Conservation (phyloP, 2,888 invertebrate species). For the Augiades crinisus region DNA sequence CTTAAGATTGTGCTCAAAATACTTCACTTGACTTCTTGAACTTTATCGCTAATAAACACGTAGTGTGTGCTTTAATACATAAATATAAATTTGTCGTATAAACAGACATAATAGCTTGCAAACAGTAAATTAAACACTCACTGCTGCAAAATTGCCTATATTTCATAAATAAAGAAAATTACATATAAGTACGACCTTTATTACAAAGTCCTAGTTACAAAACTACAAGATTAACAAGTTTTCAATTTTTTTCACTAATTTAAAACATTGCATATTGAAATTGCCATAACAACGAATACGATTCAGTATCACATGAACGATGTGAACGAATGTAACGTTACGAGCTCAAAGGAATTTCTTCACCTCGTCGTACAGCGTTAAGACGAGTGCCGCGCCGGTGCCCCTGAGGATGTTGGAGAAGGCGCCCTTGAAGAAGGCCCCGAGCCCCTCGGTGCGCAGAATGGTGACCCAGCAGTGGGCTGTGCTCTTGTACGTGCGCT, state of each 20-base stretch:
- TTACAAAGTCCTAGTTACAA: background rate
- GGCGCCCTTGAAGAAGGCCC: constrained; percentile 97
- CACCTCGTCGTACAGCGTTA: constrained; percentile 94
- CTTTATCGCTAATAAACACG: too few species aligned
- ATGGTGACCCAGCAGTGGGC: constrained; percentile 94
- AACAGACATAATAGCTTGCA: too few species aligned
- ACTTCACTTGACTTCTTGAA: too few species aligned
- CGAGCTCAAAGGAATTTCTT: constrained; percentile 82
- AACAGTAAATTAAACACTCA: too few species aligned
- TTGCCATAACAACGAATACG: background rate
- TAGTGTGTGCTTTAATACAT: too few species aligned
- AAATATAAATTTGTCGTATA: too few species aligned
- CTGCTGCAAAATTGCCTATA: too few species aligned
- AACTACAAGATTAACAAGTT: constrained; percentile 18
- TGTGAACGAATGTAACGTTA: background rate
- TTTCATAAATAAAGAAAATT: constrained; percentile 12
- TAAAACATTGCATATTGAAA: too few species aligned
- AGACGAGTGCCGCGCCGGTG: constrained; percentile 95
- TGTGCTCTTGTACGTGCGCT: constrained; percentile 93
- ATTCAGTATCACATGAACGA: background rate
- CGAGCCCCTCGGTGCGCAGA: constrained; percentile 87
- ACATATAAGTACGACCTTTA: constrained; percentile 9
- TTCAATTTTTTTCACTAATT: too few species aligned
- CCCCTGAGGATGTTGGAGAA: constrained; percentile 96
- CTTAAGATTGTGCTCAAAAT: too few species aligned